These are phyloP conservation scores for Eupsilia transversa DNA, from an alignment of 2,888 invertebrate species.

Conservation along the genomic window DNA sequence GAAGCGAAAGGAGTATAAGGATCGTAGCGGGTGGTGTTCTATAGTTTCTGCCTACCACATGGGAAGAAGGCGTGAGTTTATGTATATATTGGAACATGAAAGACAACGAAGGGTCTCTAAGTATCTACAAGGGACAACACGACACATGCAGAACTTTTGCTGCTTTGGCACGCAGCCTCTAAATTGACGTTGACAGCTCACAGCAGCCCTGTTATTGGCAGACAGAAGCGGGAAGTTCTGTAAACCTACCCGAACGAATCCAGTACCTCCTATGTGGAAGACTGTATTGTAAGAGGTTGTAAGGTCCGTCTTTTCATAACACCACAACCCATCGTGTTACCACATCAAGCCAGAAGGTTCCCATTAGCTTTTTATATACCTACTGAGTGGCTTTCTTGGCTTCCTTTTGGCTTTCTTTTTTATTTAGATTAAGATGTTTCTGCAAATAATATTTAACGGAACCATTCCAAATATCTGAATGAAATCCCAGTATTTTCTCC, in stretches of 20 bases:
- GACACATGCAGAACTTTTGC: not conserved
- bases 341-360: not conserved
- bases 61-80: too few species aligned
- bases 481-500: conserved; percentile 17
- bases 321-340: not conserved
- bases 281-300: not conserved
- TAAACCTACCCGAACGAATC: not conserved
- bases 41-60: too few species aligned
- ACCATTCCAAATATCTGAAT: conserved; percentile 37
- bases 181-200: too few species aligned
- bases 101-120: not conserved
- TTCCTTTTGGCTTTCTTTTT: too few species aligned
- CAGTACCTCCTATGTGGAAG: not conserved
- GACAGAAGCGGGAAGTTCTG: not conserved
- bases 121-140: not conserved
- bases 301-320: not conserved
- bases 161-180: not conserved
- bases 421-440: too few species aligned
- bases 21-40: too few species aligned
- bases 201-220: not conserved
- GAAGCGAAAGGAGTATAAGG: too few species aligned
- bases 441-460: conserved; percentile 32
- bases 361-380: too few species aligned
- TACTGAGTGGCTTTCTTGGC: too few species aligned
- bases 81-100: not conserved